phyloP scores from a whole-genome alignment of 2,797 vertebrate genomes.

The Kryptopterus vitreolus region DNA sequence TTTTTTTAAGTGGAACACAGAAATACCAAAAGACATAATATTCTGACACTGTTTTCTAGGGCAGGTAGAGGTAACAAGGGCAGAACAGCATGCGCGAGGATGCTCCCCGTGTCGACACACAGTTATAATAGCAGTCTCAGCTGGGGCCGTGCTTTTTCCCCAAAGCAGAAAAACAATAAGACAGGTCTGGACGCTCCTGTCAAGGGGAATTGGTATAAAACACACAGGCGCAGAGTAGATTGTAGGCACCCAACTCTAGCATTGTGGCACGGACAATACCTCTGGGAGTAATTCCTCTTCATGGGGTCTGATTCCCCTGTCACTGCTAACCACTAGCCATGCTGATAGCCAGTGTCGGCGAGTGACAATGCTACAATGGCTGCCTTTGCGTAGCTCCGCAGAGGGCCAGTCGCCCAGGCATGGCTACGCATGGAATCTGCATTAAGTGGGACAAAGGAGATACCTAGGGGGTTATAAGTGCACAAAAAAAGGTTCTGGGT shows the following conservation, averaged over 20 bases:
- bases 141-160: constrained; percentile 70
- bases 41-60: constrained; percentile 64
- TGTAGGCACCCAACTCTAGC: constrained; percentile 75
- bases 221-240: constrained; percentile 72
- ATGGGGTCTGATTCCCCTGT: constrained; percentile 80
- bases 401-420: constrained; percentile 66
- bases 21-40: constrained; percentile 64
- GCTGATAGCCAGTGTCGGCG: constrained; percentile 71
- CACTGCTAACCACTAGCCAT: constrained; percentile 71
- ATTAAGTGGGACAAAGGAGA: constrained; percentile 72
- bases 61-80: constrained; percentile 68
- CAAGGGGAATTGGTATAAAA: constrained; percentile 68
- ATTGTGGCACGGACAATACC: constrained; percentile 72
- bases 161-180: constrained; percentile 68
- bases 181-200: constrained; percentile 75
- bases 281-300: constrained; percentile 77
- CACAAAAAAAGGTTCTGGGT: constrained; percentile 73
- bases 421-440: constrained; percentile 79
- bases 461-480: constrained; percentile 66
- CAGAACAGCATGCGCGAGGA: constrained; percentile 64
- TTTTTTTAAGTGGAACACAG: constrained; percentile 12
- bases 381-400: constrained; percentile 65
- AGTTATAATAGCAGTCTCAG: constrained; percentile 71
- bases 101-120: constrained; percentile 70
- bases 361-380: constrained; percentile 79